phyloP scores from a whole-genome alignment of 2,888 invertebrate genomes.

The Eumerus sabulonum region DNA sequence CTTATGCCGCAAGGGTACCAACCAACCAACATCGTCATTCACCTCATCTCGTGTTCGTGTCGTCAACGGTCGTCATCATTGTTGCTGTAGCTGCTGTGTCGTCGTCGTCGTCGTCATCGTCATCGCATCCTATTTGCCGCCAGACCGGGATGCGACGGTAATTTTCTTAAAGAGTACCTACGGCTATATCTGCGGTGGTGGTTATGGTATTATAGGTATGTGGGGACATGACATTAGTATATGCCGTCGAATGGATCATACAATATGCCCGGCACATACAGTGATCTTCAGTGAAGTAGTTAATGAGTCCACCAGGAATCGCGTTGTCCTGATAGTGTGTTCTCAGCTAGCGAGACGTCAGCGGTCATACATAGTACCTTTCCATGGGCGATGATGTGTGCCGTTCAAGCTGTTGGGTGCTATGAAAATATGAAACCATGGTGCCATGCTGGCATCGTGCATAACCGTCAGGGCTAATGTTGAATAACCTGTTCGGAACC shows the following conservation, averaged over 20 bases:
- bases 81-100: slow-evolving; percentile 25
- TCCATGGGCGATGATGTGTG: slow-evolving; percentile 9
- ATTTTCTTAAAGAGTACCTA: slow-evolving; percentile 68
- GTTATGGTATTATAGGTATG: slow-evolving; percentile 24
- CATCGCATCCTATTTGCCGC: slow-evolving; percentile 36
- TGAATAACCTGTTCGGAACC: slow-evolving; percentile 58
- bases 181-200: slow-evolving; percentile 48
- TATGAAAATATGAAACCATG: too few relatives aligned
- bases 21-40: slow-evolving; percentile 23
- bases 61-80: slow-evolving; percentile 31
- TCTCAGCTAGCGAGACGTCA: slow-evolving; percentile 5
- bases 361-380: slow-evolving; percentile 32
- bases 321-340: slow-evolving; percentile 13
- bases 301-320: slow-evolving; percentile 62
- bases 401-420: slow-evolving; percentile 7
- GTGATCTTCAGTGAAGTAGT: slow-evolving; percentile 54
- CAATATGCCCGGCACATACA: slow-evolving; percentile 30
- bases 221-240: slow-evolving; percentile 56
- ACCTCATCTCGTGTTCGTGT: slow-evolving; percentile 20
- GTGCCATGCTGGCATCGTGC: too few relatives aligned
- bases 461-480: slow-evolving; percentile 1
- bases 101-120: slow-evolving; percentile 25
- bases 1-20: slow-evolving; percentile 54
- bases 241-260: background rate
- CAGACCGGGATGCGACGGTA: slow-evolving; percentile 65